phyloP scores from a whole-genome alignment of 2,113 vertebrate genomes.

The Atrichornis clamosus region DNA sequence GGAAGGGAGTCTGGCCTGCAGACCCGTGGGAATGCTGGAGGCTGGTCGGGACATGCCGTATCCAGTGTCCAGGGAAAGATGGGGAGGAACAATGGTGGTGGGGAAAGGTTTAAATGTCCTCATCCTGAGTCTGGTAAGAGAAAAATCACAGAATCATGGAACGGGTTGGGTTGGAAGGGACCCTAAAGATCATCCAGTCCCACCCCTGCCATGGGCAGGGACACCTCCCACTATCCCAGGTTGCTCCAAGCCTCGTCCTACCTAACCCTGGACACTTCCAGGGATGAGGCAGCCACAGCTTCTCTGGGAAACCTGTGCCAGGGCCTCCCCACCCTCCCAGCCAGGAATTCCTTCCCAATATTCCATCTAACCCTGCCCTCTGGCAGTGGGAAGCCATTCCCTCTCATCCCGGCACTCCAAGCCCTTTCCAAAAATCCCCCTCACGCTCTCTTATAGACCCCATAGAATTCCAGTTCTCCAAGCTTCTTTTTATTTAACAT shows the following conservation, averaged over 20 bases:
- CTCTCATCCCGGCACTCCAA: too few relatives aligned
- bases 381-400: too few relatives aligned
- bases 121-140: neutral
- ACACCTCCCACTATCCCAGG: neutral
- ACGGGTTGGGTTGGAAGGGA: neutral
- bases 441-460: too few relatives aligned
- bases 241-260: neutral
- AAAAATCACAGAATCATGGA: neutral
- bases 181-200: neutral
- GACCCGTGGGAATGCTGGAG: neutral
- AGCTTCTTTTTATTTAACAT: neutral
- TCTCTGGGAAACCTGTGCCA: neutral
- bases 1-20: neutral
- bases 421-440: too few relatives aligned
- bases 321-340: too few relatives aligned
- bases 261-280: neutral
- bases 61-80: neutral
- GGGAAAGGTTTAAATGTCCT: neutral
- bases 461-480: neutral
- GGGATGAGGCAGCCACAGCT: neutral
- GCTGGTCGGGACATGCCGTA: neutral
- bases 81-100: rapidly evolving
- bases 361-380: too few relatives aligned
- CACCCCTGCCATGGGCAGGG: neutral
- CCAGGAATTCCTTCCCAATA: too few relatives aligned